Evolutionary conservation across 2,113 vertebrate genomes (phyloP), one percentile per base, ranked within the genome.

Genomic region (Archocentrus centrarchus): DNA sequence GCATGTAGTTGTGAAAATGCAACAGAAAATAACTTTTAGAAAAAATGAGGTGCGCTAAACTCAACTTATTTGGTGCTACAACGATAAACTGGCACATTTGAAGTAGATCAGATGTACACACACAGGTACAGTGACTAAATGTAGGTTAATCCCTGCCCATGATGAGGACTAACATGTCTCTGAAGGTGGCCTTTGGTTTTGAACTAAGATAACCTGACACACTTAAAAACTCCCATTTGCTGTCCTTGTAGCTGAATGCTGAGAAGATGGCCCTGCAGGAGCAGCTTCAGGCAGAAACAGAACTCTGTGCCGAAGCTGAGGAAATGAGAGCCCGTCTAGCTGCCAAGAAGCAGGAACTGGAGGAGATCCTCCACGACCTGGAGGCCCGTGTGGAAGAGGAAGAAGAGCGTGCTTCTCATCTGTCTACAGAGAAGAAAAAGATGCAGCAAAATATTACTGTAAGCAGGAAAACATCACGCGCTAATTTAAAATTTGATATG

Each of bases 401-500:
- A 82, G 98, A 99, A 75, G 98, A 99, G 92, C 94, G 98, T 11
- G 97, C 97, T 78, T 96, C 97, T 73, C 97, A 98, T 0, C 93
- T 99, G 82, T 85, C 94, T 76, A 0, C 89, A 0, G 98, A 99
- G 60, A 99, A 97, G 93, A 99, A 97, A 93, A 99, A 99, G 90
- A 99, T 99, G 98, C 98, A 99, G 89, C 98, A 99, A 81, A 99
- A 99, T 60, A 99, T 99, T 75, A 92, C 96, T 83, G 98, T 98
- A 93, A 83, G 86, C 60, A 35, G 13, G 17, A 60, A 66, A 17
- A 17, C 3, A 22, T 41, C 17, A 14, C 32, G 15, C 7, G 9
- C 6, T 53, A 2, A 70, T 73, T 55, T 55, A 32, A 32, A 32
- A 13, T 47, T 55, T 73, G 50, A 35, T n/a, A 1, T 14, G 27